Conservation (phyloP, 2,888 invertebrate species). For the Conus canariensis region DNA sequence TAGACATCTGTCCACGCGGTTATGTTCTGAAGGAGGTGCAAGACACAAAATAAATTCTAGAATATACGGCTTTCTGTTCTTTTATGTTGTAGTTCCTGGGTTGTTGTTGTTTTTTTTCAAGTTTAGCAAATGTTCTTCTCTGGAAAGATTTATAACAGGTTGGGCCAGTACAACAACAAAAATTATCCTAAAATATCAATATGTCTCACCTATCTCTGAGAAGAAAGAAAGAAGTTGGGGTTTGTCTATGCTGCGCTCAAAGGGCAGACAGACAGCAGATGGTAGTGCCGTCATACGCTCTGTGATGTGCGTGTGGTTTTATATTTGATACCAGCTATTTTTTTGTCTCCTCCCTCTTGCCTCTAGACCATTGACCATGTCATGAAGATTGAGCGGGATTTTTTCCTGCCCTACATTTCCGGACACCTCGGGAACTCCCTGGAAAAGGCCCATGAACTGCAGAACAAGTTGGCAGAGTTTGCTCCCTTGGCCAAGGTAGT, state of each 20-base stretch:
- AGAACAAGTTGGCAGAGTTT: conserved; percentile 75
- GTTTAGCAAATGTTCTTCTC: neutral
- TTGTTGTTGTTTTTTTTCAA: neutral
- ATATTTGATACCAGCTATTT: neutral
- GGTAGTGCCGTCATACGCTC: neutral
- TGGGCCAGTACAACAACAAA: no score
- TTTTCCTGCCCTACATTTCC: conserved; percentile 86
- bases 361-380: conserved; percentile 78
- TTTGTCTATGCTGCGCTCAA: no score
- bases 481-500: conserved; percentile 75
- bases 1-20: neutral
- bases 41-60: neutral
- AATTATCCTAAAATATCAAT: no score
- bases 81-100: neutral
- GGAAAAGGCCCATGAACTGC: conserved; percentile 71
- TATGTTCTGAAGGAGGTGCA: neutral
- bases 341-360: conserved; percentile 32
- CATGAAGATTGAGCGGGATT: conserved; percentile 84
- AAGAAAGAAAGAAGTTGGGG: no score
- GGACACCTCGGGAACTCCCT: conserved; percentile 83
- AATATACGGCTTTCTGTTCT: no score
- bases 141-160: neutral
- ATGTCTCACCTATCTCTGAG: no score
- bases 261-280: neutral
- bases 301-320: neutral